These are phyloP conservation scores for Hypomecis punctinalis DNA, from an alignment of 2,888 invertebrate genomes.

Conservation along the genomic window DNA sequence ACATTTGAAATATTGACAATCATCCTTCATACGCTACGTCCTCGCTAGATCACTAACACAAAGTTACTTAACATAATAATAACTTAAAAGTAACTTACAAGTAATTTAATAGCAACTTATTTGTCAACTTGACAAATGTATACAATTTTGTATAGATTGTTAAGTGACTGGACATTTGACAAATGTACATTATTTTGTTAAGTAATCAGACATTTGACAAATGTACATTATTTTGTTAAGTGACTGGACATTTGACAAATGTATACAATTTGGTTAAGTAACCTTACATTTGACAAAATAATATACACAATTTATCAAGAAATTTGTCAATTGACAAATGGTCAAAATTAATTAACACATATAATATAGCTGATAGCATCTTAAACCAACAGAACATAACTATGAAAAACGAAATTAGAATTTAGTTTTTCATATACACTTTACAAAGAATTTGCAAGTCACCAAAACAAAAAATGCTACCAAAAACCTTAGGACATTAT, in stretches of 20 bases:
- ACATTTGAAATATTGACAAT: constrained; percentile 20
- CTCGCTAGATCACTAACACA: constrained; percentile 23
- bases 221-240: neutral
- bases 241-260: neutral
- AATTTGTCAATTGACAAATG: neutral
- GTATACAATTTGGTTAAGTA: neutral
- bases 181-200: neutral
- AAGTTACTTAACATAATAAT: constrained; percentile 28
- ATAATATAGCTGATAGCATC: too few species aligned
- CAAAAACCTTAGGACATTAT: neutral
- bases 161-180: neutral
- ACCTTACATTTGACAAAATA: neutral
- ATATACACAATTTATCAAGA: too few species aligned
- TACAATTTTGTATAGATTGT: too few species aligned
- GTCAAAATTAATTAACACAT: neutral
- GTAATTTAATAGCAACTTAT: constrained; percentile 14
- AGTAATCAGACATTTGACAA: neutral
- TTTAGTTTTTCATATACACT: too few species aligned
- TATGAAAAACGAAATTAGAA: too few species aligned
- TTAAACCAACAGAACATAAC: too few species aligned
- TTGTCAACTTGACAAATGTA: constrained; percentile 5
- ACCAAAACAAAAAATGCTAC: too few species aligned
- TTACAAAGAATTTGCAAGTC: too few species aligned
- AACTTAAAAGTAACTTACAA: constrained; percentile 28
- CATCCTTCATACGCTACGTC: constrained; percentile 10